Conservation (phyloP, 2,888 invertebrate genomes). For the Nomada hirtipes region DNA sequence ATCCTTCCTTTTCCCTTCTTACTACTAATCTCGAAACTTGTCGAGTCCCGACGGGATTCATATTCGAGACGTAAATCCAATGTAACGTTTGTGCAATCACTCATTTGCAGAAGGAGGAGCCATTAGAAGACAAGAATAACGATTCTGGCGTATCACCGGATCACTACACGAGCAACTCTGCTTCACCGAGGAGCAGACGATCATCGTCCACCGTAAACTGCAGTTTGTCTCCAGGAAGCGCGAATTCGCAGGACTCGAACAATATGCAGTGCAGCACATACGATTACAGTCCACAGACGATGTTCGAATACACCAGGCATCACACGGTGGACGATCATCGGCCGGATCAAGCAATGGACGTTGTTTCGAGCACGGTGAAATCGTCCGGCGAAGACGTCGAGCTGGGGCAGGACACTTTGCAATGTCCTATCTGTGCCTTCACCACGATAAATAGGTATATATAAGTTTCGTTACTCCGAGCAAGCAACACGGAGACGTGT, state of each 20-base stretch:
- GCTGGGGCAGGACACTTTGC: slow-evolving; percentile 72
- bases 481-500: background rate
- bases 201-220: slow-evolving; percentile 70
- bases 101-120: slow-evolving; percentile 65
- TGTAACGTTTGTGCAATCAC: rapidly evolving
- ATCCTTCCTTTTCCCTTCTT: no score
- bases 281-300: slow-evolving; percentile 65
- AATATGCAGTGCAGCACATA: slow-evolving; percentile 60
- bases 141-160: slow-evolving; percentile 82
- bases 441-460: slow-evolving; percentile 82
- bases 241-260: slow-evolving; percentile 69
- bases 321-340: slow-evolving; percentile 57
- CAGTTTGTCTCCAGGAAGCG: slow-evolving; percentile 73
- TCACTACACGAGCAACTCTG: slow-evolving; percentile 76
- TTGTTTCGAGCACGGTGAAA: slow-evolving; percentile 31
- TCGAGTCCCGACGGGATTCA: no score
- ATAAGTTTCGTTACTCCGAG: no score
- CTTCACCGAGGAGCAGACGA: slow-evolving; percentile 70
- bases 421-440: slow-evolving; percentile 85
- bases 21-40: background rate
- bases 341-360: slow-evolving; percentile 63
- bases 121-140: slow-evolving; percentile 72
- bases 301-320: slow-evolving; percentile 57
- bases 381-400: slow-evolving; percentile 51
- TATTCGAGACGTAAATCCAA: no score